phyloP scores from a whole-genome alignment of 2,113 vertebrate species.

The Corythoichthys intestinalis region DNA sequence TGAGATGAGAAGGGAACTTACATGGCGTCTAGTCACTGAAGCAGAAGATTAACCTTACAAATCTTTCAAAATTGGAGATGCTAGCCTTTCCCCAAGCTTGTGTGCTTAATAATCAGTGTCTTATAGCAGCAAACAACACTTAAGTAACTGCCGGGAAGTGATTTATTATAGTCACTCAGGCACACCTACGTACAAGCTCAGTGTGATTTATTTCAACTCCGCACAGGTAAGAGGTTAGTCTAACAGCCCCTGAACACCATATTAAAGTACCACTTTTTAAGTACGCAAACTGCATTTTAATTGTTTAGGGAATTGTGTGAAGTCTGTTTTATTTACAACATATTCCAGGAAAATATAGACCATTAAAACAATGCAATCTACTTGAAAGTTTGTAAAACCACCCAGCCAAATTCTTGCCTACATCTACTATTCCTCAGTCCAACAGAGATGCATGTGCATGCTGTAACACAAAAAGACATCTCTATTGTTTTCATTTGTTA shows the following conservation, averaged over 20 bases:
- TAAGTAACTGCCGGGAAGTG: conserved; percentile 34
- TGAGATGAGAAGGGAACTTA: not conserved
- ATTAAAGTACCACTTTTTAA: conserved; percentile 22
- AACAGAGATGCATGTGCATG: not conserved
- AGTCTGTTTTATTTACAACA: not conserved
- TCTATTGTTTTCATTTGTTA: conserved; percentile 36
- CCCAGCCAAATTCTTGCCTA: not conserved
- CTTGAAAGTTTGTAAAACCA: conserved; percentile 7
- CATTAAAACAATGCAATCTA: not conserved
- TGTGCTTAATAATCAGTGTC: conserved; percentile 28
- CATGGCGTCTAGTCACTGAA: conserved; percentile 10
- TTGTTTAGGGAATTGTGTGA: not conserved
- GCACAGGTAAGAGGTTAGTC: conserved; percentile 48
- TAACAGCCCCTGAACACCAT: conserved; percentile 43
- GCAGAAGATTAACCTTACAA: not conserved
- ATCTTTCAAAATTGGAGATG: not conserved
- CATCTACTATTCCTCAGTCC: conserved; percentile 26
- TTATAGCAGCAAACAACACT: conserved; percentile 19
- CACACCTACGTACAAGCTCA: conserved; percentile 14
- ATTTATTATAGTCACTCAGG: conserved; percentile 53
- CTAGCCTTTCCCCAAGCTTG: not conserved
- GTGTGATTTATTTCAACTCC: conserved; percentile 51
- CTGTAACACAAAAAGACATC: conserved; percentile 2
- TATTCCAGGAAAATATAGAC: not conserved
- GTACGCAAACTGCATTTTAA: not conserved